Percentiles rank a stretch among this genome's conserved stretches.
These are phyloP conservation scores for Scalopus aquaticus DNA, from an alignment of 2,113 vertebrate species.

Conservation along the genomic window DNA sequence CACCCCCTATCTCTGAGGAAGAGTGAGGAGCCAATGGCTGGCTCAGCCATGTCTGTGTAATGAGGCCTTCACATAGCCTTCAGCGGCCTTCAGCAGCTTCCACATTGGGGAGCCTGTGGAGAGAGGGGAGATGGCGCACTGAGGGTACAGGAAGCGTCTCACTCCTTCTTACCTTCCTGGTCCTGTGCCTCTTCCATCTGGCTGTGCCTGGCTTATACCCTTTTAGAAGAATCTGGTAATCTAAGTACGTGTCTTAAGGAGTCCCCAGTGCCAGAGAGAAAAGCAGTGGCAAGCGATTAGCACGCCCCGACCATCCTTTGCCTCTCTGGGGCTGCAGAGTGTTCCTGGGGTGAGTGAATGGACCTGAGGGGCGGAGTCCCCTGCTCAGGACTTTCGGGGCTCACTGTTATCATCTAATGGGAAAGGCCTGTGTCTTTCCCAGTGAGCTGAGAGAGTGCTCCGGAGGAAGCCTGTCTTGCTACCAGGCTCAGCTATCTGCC, in stretches of 20 bases:
- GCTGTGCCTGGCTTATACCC: not conserved
- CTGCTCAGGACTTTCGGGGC: not conserved
- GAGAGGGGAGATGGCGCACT: not conserved
- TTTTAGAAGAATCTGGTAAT: not conserved
- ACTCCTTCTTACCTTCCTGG: not conserved
- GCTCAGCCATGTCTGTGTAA: not conserved
- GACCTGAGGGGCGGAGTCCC: not conserved
- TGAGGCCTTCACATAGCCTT: not conserved
- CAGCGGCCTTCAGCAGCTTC: too few relatives aligned
- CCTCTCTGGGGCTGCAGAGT: not conserved
- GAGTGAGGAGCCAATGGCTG: not conserved
- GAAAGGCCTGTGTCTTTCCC: not conserved
- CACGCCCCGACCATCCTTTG: slow-evolving; percentile 34
- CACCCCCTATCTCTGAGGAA: not conserved
- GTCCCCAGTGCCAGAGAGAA: slow-evolving; percentile 45
- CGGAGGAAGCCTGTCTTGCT: too few relatives aligned
- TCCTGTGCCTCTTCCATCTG: not conserved
- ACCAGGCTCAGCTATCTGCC: too few relatives aligned
- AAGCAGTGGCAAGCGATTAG: slow-evolving; percentile 61
- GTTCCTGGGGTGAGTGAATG: not conserved
- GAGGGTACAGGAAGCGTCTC: not conserved
- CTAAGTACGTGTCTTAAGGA: slow-evolving; percentile 65
- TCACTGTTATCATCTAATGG: not conserved
- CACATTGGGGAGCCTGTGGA: not conserved
- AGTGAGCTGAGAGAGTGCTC: not conserved